phyloP scores from a whole-genome alignment of 2,113 vertebrate genomes.

The Tyto alba region DNA sequence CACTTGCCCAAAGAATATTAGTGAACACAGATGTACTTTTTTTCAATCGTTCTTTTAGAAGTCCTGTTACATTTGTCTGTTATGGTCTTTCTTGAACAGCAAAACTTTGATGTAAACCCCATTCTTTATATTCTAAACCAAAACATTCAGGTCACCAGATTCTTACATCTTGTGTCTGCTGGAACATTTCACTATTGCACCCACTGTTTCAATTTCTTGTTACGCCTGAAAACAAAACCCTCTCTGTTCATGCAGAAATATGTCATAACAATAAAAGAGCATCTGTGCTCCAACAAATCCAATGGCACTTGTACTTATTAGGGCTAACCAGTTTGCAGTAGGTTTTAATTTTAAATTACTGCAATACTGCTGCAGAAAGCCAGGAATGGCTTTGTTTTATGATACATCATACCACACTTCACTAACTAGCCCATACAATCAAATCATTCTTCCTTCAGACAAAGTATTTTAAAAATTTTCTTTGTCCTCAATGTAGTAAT shows the following conservation, averaged over 20 bases:
- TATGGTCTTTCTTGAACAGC: background rate
- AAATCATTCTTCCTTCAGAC: background rate
- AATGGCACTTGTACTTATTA: background rate
- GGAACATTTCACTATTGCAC: background rate
- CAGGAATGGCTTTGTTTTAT: background rate
- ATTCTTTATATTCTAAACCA: background rate
- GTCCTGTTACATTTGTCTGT: background rate
- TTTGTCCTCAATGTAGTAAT: background rate
- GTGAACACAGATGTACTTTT: background rate
- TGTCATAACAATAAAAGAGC: background rate
- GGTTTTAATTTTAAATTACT: background rate
- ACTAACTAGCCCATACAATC: background rate
- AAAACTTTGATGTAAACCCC: background rate
- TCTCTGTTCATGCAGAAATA: background rate
- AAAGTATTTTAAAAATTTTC: background rate
- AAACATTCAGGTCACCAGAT: background rate
- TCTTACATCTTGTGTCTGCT: background rate
- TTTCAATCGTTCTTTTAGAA: background rate
- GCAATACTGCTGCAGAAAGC: background rate
- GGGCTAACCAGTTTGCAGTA: background rate
- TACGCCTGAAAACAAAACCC: background rate
- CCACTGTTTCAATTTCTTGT: background rate
- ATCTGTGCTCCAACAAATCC: background rate
- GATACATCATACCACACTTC: background rate
- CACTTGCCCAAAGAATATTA: background rate